These are phyloP conservation scores for Drosophila paucipuncta DNA, from an alignment of 2,888 invertebrate genomes.

Conservation along the genomic window DNA sequence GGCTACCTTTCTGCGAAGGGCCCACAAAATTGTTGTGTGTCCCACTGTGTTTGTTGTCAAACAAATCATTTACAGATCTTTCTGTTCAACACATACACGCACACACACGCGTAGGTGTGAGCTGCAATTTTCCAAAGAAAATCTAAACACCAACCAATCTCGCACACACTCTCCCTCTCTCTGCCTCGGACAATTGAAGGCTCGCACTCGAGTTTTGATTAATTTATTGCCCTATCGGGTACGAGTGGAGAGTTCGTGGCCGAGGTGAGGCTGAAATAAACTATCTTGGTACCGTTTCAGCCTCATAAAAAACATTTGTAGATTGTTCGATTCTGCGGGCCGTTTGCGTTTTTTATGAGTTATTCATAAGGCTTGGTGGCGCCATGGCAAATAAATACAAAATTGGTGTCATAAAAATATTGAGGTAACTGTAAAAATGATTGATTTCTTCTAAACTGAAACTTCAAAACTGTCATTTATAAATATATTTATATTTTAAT, in stretches of 20 bases:
- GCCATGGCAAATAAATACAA: slow-evolving; percentile 37
- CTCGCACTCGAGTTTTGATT: slow-evolving; percentile 68
- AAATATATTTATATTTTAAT: background rate
- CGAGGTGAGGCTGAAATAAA: slow-evolving; percentile 25
- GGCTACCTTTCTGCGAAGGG: slow-evolving; percentile 64
- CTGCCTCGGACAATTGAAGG: slow-evolving; percentile 35
- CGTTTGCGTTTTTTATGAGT: slow-evolving; percentile 54
- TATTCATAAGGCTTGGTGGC: slow-evolving; percentile 51
- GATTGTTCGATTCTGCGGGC: slow-evolving; percentile 58
- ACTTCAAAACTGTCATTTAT: background rate
- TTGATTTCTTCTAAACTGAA: slow-evolving; percentile 5
- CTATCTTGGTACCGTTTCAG: slow-evolving; percentile 56
- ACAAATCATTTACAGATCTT: slow-evolving; percentile 77
- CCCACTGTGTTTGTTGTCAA: slow-evolving; percentile 74
- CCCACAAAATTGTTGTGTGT: slow-evolving; percentile 34
- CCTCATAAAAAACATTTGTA: slow-evolving; percentile 38
- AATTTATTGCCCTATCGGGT: slow-evolving; percentile 63
- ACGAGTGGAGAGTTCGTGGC: slow-evolving; percentile 2
- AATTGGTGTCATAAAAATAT: slow-evolving; percentile 10
- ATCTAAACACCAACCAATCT: slow-evolving; percentile 14
- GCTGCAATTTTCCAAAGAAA: slow-evolving; percentile 69
- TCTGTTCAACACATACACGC: slow-evolving; percentile 16
- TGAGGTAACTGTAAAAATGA: slow-evolving; percentile 21
- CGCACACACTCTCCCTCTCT: background rate
- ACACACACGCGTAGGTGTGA: slow-evolving; percentile 65